Conservation (phyloP, 2,797 vertebrate genomes). For the Lates japonicus region DNA sequence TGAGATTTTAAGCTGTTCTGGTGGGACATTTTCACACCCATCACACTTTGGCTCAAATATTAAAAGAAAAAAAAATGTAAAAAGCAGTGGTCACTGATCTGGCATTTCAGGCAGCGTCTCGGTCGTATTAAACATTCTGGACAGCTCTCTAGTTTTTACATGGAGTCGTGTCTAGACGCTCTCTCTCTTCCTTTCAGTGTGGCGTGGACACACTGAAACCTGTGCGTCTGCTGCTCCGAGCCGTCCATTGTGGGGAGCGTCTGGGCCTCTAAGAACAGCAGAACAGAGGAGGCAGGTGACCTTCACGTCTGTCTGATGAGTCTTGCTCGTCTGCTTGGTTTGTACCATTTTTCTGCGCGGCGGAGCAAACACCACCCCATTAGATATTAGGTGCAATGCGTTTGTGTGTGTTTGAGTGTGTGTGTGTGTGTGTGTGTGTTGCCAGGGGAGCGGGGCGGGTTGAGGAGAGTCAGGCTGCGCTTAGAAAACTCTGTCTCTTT, state of each 20-base stretch:
- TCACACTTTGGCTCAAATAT: slow-evolving; percentile 43
- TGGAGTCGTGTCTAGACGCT: slow-evolving; percentile 25
- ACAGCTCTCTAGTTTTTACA: slow-evolving; percentile 26
- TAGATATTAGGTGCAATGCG: slow-evolving; percentile 59
- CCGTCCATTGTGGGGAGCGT: slow-evolving; percentile 61
- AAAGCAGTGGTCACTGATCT: slow-evolving; percentile 28
- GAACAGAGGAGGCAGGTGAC: slow-evolving; percentile 76
- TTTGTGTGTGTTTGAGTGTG: slow-evolving; percentile 9
- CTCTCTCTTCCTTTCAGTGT: slow-evolving; percentile 18
- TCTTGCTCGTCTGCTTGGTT: slow-evolving; percentile 73
- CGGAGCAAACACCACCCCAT: slow-evolving; percentile 75
- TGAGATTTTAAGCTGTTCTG: slow-evolving; percentile 63
- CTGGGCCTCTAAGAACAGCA: slow-evolving; percentile 57
- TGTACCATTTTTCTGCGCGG: slow-evolving; percentile 77
- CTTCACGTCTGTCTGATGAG: slow-evolving; percentile 80
- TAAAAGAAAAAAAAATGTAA: background rate
- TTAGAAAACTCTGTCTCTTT: slow-evolving; percentile 64
- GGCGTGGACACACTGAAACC: slow-evolving; percentile 53
- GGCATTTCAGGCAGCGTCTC: slow-evolving; percentile 39
- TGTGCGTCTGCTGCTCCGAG: slow-evolving; percentile 39
- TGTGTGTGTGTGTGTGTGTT: slow-evolving; percentile 50
- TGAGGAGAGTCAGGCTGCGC: slow-evolving; percentile 60
- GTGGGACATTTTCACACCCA: slow-evolving; percentile 47
- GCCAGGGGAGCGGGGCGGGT: slow-evolving; percentile 48
- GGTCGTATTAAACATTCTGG: slow-evolving; percentile 38